Base-by-base conservation (phyloP, 2,797 vertebrate genomes). In the Catharus ustulatus region DNA sequence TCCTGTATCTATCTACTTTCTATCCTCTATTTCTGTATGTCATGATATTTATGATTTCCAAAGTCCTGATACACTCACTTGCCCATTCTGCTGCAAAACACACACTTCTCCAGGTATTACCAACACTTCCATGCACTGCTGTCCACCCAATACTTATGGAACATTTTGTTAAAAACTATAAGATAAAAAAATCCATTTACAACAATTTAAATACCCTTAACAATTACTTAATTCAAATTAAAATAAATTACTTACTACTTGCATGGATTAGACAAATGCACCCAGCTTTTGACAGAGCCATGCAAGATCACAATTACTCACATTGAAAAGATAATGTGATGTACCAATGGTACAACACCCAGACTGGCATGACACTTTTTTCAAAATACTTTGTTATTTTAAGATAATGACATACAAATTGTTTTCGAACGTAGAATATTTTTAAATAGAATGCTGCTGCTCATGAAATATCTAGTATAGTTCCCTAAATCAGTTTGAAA, bases 11-110 rank as follows among this genome's bases (percentile, higher is more conserved):
- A 38, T 38, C 38, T 38, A 38, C 15, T 48, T 73, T 59, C 30
- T 66, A 3, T 24, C 16, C 23, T 29, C 29, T 2, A 51, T 12
- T 72, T 58, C 59, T 88, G 2, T 42, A 71, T 3, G 1, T 32
- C 49, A 27, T 0, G 0, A 27, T 72, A n/a, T 64, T 61, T 36
- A n/a, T 0, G 2, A 63, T 61, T 74, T 27, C 15, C 0, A 1
- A 67, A 40, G 29, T 13, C 54, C 1, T 59, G 36, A 55, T 10
- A 83, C 7, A 27, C 30, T 40, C 19, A 43, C 14, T 61, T 68
- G 36, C 6, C 32, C 46, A 21, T n/a, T 85, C 34, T 87, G 64
- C 32, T 59, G 38, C 63, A 81, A 78, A 88, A 66, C 21, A 38
- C 5, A 4, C 18, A 66, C 36, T 57, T 40, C 36, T 17, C 48